Conservation (phyloP, 2,797 vertebrate species). For the Loriculus beryllinus region DNA sequence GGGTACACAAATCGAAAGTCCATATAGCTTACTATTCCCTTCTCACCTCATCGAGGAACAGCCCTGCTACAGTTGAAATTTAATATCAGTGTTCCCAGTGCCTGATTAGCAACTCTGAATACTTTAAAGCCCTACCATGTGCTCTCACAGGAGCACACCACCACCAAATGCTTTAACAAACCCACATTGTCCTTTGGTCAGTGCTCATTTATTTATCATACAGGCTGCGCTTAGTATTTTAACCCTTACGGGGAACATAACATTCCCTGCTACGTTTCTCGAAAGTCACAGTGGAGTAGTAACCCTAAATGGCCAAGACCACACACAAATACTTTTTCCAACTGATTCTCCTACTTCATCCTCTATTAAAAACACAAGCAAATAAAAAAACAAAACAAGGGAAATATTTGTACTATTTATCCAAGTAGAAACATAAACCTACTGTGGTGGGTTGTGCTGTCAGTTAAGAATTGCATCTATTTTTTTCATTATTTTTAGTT, state of each 20-base stretch:
- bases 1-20: not conserved
- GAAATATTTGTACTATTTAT: not conserved
- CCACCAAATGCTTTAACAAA: conserved; percentile 16
- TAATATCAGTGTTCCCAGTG: not conserved
- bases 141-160: not conserved
- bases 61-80: not conserved
- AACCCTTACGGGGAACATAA: not conserved
- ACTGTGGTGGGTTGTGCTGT: not conserved
- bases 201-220: not conserved
- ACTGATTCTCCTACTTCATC: not conserved
- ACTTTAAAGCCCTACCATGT: conserved; percentile 19
- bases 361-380: not conserved
- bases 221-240: not conserved
- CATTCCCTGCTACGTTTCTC: not conserved
- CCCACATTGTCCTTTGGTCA: conserved; percentile 12
- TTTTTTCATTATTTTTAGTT: not conserved
- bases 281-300: not conserved
- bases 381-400: not conserved
- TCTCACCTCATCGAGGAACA: not conserved
- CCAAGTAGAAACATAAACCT: not conserved
- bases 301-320: not conserved
- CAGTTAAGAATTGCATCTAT: not conserved
- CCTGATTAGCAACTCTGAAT: conserved; percentile 7
- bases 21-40: not conserved
- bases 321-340: not conserved